Evolutionary conservation across 2,797 vertebrate genomes (phyloP), one percentile per base, ranked within the genome.

Genomic region (Lithobates sylvaticus): DNA sequence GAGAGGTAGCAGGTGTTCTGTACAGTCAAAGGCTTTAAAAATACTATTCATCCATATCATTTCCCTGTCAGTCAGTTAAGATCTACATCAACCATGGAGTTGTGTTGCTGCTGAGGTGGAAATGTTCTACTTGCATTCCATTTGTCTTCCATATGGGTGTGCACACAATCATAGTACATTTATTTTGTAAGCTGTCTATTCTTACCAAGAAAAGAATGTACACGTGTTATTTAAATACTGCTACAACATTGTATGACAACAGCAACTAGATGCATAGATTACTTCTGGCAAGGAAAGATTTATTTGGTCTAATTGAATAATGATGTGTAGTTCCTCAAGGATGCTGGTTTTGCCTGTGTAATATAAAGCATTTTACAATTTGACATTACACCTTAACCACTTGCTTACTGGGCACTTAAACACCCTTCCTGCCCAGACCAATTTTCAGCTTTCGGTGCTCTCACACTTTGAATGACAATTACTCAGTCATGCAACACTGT

Each of bases 1-100:
- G 32, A 58, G 5, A 54, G 42, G 67, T 80, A 70, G 47, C 68
- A 81, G 79, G 68, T 71, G 50, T 58, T 81, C 26, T 73, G 78
- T 9, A 54, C 29, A 36, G 78, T 71, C 78, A 71, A 36, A 12
- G 78, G 50, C 64, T 58, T 61, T 64, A 26, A 12, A 74, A 44
- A 26, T 27, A 10, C 23, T 15, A 42, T 44, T 74, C 72, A 72
- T 81, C 69, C 47, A 61, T 72, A 81, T 81, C 50, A 39, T 61
- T 72, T n/a, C 50, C 68, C 21, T 10, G n/a, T 73, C 47, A 81
- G 69, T 81, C 69, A 72, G 78, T 16, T 36, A 61, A 18, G 72
- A 72, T 81, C 36, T 71, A 1, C 44, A 81, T 72, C 78, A 81
- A 27, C 12, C 68, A 4, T 27, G 8, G 3, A 12, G 68, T 23